phyloP scores from a whole-genome alignment of 2,888 invertebrate species.

The Chaetogeoica ovagalla region DNA sequence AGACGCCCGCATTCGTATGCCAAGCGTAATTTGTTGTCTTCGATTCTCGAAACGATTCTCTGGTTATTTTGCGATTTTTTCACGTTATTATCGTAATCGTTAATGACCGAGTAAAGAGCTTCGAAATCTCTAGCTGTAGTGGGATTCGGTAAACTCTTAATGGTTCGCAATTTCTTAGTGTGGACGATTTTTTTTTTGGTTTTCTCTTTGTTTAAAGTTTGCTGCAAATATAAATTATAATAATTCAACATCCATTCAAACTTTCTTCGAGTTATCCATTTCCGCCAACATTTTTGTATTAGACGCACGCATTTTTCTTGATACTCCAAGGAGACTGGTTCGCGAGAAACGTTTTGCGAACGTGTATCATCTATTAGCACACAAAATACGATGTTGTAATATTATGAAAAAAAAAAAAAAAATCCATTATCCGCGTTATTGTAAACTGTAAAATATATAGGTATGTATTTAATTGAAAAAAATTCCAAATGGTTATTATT shows the following conservation, averaged over 20 bases:
- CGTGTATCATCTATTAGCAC: background rate
- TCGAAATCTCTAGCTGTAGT: slow-evolving; percentile 29
- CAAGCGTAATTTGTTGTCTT: slow-evolving; percentile 8
- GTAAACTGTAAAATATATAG: too few species aligned
- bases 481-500: too few species aligned
- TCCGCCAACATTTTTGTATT: slow-evolving; percentile 17
- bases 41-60: background rate
- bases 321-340: background rate
- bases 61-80: background rate
- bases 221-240: background rate
- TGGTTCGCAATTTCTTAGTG: background rate
- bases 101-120: slow-evolving; percentile 31
- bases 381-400: too few species aligned
- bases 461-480: too few species aligned
- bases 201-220: background rate
- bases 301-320: background rate
- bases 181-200: background rate
- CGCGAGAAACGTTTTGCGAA: background rate
- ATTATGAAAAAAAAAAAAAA: too few species aligned
- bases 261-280: slow-evolving; percentile 9
- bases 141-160: slow-evolving; percentile 15
- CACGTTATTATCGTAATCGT: background rate
- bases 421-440: too few species aligned
- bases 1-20: slow-evolving; percentile 4
- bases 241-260: slow-evolving; percentile 7